Evolutionary conservation across 92 coral and sea anemone species (phyloP).

Genomic region (Epizoanthus rinbou): DNA sequence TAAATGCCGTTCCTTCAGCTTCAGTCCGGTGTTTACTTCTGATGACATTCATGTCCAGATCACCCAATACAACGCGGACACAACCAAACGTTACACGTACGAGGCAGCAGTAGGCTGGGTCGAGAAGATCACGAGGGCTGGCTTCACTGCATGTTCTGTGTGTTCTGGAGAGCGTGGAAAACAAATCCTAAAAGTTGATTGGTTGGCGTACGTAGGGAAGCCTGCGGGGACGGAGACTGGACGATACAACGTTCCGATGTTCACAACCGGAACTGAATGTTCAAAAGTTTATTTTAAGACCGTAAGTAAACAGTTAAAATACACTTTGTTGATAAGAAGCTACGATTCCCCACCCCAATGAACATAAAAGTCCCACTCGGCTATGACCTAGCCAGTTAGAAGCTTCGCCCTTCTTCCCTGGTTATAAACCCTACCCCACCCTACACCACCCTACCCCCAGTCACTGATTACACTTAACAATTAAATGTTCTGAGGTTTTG

Average conservation of each 20-base stretch:
- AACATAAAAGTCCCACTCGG: no score
- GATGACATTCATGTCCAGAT: constrained; percentile 67
- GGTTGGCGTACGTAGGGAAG: constrained; percentile 69
- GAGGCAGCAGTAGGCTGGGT: constrained; percentile 87
- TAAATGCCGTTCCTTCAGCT: constrained; percentile 55
- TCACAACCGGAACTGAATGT: constrained; percentile 66
- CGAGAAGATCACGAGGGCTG: constrained; percentile 59
- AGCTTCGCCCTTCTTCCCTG: no score
- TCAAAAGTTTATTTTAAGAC: constrained; percentile 43
- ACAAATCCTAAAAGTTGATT: constrained; percentile 65
- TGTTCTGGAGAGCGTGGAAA: constrained; percentile 67
- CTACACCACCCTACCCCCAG: no score
- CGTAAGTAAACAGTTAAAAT: constrained; percentile 26
- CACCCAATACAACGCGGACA: constrained; percentile 64
- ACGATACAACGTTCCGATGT: constrained; percentile 47
- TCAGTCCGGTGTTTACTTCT: constrained; percentile 44
- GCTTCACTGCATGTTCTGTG: constrained; percentile 75
- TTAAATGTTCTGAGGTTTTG: no score
- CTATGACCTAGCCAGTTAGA: no score
- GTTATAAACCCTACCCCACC: no score
- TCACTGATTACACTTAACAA: no score
- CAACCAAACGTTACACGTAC: constrained; percentile 54
- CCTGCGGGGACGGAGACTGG: constrained; percentile 67
- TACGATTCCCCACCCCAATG: not conserved
- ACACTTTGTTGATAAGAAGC: not conserved